Conservation (phyloP, 2,888 invertebrate genomes). For the Laothoe populi region DNA sequence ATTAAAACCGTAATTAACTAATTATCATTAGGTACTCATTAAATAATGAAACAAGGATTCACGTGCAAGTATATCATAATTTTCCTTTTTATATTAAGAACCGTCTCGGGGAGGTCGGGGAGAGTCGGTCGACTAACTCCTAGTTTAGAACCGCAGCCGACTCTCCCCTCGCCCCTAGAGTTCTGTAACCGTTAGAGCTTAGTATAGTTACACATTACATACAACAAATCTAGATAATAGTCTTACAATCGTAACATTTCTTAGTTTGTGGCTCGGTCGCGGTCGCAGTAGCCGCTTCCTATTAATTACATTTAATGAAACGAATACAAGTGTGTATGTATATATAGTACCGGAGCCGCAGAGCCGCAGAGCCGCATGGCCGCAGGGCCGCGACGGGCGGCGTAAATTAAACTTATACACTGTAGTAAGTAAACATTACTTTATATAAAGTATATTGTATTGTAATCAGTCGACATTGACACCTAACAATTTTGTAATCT, state of each 20-base stretch:
- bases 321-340: constrained; percentile 79
- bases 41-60: constrained; percentile 76
- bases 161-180: constrained; percentile 44
- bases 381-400: constrained; percentile 62
- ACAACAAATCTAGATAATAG: constrained; percentile 83
- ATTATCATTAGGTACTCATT: constrained; percentile 82
- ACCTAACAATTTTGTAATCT: constrained; percentile 83
- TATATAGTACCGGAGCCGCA: too few species aligned
- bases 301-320: constrained; percentile 80
- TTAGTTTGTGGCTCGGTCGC: constrained; percentile 74
- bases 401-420: constrained; percentile 80
- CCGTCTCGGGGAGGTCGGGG: constrained; percentile 69
- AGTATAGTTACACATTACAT: constrained; percentile 72
- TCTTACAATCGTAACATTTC: constrained; percentile 80
- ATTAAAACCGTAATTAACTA: constrained; percentile 86
- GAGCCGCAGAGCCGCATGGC: too few species aligned
- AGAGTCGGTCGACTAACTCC: constrained; percentile 46
- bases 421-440: constrained; percentile 81
- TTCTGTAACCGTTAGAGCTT: constrained; percentile 66
- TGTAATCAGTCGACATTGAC: constrained; percentile 83
- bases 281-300: constrained; percentile 70
- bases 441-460: constrained; percentile 68
- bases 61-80: constrained; percentile 83
- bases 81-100: constrained; percentile 80
- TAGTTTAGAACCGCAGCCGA: constrained; percentile 33